These are phyloP conservation scores for Cebuella pygmaea DNA, from an alignment of 2,797 vertebrate species.

Conservation along the genomic window DNA sequence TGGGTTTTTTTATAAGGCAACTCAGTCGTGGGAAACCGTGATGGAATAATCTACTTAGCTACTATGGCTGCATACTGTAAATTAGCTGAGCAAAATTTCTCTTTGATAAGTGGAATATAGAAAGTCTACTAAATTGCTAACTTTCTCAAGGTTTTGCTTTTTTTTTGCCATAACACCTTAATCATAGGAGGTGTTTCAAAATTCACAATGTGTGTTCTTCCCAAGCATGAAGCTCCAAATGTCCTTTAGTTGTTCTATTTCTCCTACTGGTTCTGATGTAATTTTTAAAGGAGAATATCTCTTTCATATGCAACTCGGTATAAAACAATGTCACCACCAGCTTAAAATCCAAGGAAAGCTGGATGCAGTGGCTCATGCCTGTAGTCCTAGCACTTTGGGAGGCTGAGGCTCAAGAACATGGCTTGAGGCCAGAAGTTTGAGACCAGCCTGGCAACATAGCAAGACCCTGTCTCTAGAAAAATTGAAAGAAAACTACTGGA, in stretches of 20 bases:
- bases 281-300: conserved; percentile 54
- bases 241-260: background rate
- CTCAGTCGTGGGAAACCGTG: background rate
- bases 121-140: conserved; percentile 27
- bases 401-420: background rate
- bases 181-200: conserved; percentile 34
- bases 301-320: conserved; percentile 11
- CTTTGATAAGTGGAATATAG: conserved; percentile 16
- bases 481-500: background rate
- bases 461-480: background rate
- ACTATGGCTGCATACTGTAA: background rate
- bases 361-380: too few relatives aligned
- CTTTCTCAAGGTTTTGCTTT: conserved; percentile 9
- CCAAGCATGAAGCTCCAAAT: conserved; percentile 29
- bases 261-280: conserved; percentile 18
- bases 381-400: background rate
- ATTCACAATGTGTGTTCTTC: conserved; percentile 11
- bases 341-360: background rate
- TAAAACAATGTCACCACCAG: conserved; percentile 16
- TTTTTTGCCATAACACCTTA: background rate
- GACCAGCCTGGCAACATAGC: background rate
- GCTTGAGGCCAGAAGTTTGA: background rate
- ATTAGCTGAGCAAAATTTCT: conserved; percentile 55
- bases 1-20: background rate
- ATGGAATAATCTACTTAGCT: conserved; percentile 34